These are phyloP conservation scores for Lithophane semibrunnea DNA, from an alignment of 2,888 invertebrate species.

Conservation along the genomic window DNA sequence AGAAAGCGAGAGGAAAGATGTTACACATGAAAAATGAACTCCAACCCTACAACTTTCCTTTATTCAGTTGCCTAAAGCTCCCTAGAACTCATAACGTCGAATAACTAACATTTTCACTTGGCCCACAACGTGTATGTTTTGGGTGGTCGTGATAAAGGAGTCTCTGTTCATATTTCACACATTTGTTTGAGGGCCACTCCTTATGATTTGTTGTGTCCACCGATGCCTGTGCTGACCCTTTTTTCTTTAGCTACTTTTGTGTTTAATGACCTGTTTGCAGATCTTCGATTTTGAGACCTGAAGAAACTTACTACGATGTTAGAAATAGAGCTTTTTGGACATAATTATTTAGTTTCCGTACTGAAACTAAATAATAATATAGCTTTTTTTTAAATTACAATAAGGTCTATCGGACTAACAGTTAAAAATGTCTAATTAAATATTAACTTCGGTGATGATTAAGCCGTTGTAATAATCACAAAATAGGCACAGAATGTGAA, in stretches of 20 bases:
- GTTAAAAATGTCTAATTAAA: too few relatives aligned
- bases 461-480: too few relatives aligned
- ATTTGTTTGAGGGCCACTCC: constrained; percentile 79
- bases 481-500: background rate
- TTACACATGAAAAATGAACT: background rate
- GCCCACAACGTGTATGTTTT: constrained; percentile 77
- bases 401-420: too few relatives aligned
- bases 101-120: constrained; percentile 66
- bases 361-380: too few relatives aligned
- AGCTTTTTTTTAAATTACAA: too few relatives aligned
- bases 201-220: constrained; percentile 81
- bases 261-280: constrained; percentile 32
- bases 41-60: background rate
- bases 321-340: background rate
- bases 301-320: background rate
- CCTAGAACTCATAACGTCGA: constrained; percentile 25
- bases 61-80: background rate
- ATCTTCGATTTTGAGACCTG: background rate
- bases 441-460: too few relatives aligned
- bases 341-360: background rate
- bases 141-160: constrained; percentile 78
- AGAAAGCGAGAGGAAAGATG: too few relatives aligned
- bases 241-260: constrained; percentile 56
- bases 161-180: constrained; percentile 82
- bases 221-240: constrained; percentile 71